Evolutionary conservation across 2,888 invertebrate species (phyloP).

Genomic region (Trimorus sp.): DNA sequence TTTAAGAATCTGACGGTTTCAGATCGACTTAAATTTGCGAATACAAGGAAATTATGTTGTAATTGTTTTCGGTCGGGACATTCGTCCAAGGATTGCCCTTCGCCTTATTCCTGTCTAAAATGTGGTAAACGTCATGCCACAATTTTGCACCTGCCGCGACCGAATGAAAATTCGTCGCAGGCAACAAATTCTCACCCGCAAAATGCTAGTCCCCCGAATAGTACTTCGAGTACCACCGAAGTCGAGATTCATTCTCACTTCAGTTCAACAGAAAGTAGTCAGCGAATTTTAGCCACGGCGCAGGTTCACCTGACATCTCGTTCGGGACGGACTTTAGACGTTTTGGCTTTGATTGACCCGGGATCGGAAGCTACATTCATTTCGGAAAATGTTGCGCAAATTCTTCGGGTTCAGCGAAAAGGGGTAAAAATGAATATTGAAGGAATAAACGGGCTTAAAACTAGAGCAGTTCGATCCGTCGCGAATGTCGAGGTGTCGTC

Average conservation of each 20-base stretch:
- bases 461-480: too few species aligned
- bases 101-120: background rate
- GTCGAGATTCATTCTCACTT: too few species aligned
- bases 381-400: background rate
- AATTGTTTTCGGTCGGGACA: background rate
- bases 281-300: background rate
- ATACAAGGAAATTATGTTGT: background rate
- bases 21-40: background rate
- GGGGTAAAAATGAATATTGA: too few species aligned
- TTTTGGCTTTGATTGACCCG: background rate
- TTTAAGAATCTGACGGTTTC: background rate
- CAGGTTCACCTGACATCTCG: background rate
- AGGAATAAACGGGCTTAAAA: too few species aligned
- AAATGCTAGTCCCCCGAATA: too few species aligned
- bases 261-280: too few species aligned
- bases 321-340: background rate
- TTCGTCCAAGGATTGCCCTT: background rate
- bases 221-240: too few species aligned
- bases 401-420: too few species aligned
- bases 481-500: too few species aligned
- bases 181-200: too few species aligned
- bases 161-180: too few species aligned
- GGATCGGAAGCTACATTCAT: background rate
- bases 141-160: background rate
- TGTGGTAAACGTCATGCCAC: background rate